Evolutionary conservation across 2,888 invertebrate species (phyloP), one percentile per base, ranked within the genome.

Genomic region (Lycophotia porphyrea): DNA sequence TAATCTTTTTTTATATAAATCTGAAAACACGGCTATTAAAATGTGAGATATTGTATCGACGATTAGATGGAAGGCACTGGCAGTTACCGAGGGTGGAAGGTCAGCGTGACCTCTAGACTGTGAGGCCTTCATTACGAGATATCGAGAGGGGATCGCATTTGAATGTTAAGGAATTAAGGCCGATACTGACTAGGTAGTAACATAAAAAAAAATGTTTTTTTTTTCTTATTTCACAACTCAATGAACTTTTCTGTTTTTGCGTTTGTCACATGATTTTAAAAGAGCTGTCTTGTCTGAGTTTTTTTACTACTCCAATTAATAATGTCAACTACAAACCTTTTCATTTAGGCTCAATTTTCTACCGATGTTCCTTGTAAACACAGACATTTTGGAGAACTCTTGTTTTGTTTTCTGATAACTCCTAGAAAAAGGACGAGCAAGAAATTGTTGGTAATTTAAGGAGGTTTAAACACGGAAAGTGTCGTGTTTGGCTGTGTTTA

Each of bases 41-140:
- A 82, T 63, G 65, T 65, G 58, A 66, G 65, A 74, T 76, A 77
- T 80, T 71, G 77, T 75, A 69, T 76, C 66, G 66, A 71, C 66
- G 55, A 70, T 79, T 81, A 74, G 34, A 69, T 61, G 36, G 55
- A 78, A 71, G 69, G 70, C 63, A 58, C 63, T 65, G 55, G 64
- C 72, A 72, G 75, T 71, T 65, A 49, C 65, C 52, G 69, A 47
- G 60, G 61, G 47, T 61, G 27, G 47, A 60, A 73, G 71, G 82
- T 79, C 67, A 31, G 49, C 11, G 49, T 64, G 80, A 78, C 82
- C 87, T 84, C 87, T 58, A 86, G 86, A 86, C 84, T 52, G 5
- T 31, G 60, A 66, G 71, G 76, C 58, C 44, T 76, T 84, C 71
- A 64, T 74, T 82, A 31, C 58, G 58, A 80, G 13, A 44, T 84